Evolutionary conservation across 1,140 invertebrate genomes (phyloP).

Genomic region (Achatina immaculata): DNA sequence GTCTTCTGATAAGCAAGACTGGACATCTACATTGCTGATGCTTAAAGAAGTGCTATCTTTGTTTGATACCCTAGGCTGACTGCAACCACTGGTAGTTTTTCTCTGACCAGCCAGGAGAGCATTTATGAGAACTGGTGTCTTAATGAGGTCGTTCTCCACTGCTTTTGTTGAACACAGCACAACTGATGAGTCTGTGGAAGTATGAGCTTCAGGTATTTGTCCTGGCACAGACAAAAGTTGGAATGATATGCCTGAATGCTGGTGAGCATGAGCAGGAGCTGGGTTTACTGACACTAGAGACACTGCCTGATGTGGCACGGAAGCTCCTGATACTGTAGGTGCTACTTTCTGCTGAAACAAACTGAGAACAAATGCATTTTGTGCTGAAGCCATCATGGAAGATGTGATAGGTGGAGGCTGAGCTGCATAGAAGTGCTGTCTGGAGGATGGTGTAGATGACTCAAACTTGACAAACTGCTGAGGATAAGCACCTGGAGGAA

Average conservation of each 20-base stretch:
- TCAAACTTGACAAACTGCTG: conserved; percentile 35
- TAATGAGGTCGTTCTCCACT: conserved; percentile 22
- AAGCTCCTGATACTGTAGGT: background rate
- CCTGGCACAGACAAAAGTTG: conserved; percentile 34
- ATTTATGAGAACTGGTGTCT: conserved; percentile 15
- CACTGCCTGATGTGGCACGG: background rate
- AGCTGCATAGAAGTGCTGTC: conserved; percentile 35
- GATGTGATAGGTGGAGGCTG: conserved; percentile 16
- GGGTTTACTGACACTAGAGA: background rate
- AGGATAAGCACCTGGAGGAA: conserved; percentile 28
- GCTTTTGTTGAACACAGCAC: background rate
- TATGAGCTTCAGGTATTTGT: conserved; percentile 3
- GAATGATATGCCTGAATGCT: conserved; percentile 26
- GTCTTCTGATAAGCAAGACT: background rate
- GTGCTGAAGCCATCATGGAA: conserved; percentile 8
- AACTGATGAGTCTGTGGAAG: background rate
- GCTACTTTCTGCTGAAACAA: conserved; percentile 29
- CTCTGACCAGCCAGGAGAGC: conserved; percentile 38
- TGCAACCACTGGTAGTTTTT: background rate
- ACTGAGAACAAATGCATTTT: background rate
- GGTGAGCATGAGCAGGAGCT: conserved; percentile 32
- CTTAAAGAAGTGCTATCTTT: background rate
- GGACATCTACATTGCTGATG: background rate
- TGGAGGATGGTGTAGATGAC: conserved; percentile 28
- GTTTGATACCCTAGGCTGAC: background rate